Base-by-base conservation (phyloP, 2,113 vertebrate species). In the Rhea americana region DNA sequence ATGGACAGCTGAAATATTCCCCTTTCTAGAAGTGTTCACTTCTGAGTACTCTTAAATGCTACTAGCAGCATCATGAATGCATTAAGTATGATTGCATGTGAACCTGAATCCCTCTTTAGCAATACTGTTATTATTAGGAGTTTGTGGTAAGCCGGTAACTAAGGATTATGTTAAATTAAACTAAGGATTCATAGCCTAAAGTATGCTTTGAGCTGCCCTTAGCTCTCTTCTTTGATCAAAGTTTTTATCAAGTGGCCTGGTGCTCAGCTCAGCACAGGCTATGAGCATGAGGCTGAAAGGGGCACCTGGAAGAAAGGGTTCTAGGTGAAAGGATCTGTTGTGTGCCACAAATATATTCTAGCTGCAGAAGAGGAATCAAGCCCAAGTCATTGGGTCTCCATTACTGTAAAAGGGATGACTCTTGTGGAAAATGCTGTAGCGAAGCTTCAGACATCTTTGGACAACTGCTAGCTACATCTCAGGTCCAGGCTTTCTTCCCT, bases 341-440 rank as follows among this genome's bases (percentile, higher is more conserved):
- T 70, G 63, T 85, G 83, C 91, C 93, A 91, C 92, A 93, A 84
- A 86, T 26, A 0, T 37, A 85, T 78, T 95, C 71, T 87, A 72
- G 62, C 65, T 59, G 35, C 43, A 76, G 63, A 89, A 87, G 51
- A 82, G 28, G 67, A 91, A 83, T 47, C 11, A 39, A 67, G 25
- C 12, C n/a, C 14, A 35, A 48, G 58, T 45, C 58, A 55, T 66
- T 82, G 20, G 32, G 71, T 21, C 37, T 86, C 74, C 59, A 86
- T 58, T 89, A 74, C 66, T 37, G 55, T 72, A 58, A 65, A 45
- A 80, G 20, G 35, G 59, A 18, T 24, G 26, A 83, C 71, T 79
- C 71, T 79, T 65, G 65, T 55, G 83, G 70, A 73, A 15, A 85
- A 35, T 3, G 10, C 6, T 50, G 41, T 55, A 70, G 84, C 72